A percentile compares a stretch with the other conserved stretches of the same genome.
These are phyloP conservation scores for Myotis yumanensis DNA, from an alignment of 2,113 vertebrate species.

Conservation along the genomic window DNA sequence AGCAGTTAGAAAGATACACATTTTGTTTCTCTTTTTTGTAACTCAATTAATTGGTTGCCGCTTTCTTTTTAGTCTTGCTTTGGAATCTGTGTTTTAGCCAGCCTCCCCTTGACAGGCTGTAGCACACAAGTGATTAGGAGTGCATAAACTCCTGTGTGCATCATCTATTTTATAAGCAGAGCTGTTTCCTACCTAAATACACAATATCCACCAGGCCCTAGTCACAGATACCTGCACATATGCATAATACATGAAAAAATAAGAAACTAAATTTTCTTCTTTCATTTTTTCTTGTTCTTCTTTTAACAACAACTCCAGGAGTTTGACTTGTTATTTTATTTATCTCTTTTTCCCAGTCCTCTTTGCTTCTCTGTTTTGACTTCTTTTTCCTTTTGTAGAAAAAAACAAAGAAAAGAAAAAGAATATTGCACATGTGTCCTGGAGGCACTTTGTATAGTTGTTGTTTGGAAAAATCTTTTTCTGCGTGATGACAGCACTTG, in stretches of 20 bases:
- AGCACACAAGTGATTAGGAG: neutral
- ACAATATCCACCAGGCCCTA: neutral
- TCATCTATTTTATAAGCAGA: constrained; percentile 21
- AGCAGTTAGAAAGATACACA: neutral
- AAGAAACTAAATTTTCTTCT: constrained; percentile 13
- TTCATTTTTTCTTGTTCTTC: neutral
- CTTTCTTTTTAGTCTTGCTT: neutral
- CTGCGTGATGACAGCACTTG: constrained; percentile 30
- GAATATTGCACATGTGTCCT: constrained; percentile 30
- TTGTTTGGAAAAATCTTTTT: constrained; percentile 67
- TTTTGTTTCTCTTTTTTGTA: neutral
- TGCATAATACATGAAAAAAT: neutral
- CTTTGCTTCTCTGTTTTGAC: constrained; percentile 19
- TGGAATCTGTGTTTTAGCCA: neutral
- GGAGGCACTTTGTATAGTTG: constrained; percentile 41
- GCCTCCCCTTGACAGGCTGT: neutral
- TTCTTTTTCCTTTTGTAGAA: constrained; percentile 26
- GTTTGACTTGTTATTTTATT: constrained; percentile 7
- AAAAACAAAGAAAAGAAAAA: neutral
- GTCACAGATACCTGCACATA: neutral
- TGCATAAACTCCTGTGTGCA: neutral
- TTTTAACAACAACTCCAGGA: neutral
- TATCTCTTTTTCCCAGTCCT: neutral
- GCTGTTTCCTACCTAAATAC: neutral
- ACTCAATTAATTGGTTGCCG: neutral